Base-by-base conservation (phyloP, 2,888 invertebrate genomes). In the Habrosyne pyritoides region DNA sequence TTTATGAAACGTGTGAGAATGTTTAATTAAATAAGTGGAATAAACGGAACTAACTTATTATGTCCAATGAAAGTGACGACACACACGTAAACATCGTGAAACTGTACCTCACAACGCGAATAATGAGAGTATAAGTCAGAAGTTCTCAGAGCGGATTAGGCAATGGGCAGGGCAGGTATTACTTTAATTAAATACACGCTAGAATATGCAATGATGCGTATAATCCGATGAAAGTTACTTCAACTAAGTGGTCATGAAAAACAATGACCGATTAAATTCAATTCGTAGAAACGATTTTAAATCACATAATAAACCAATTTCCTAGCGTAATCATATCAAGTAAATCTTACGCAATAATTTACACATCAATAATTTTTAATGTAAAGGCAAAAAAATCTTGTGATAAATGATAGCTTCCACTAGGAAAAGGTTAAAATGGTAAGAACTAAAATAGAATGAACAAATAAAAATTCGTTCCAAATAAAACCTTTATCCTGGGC, bases 1-100 rank as follows among this genome's bases (percentile, higher is more conserved):
- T 86, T 81, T 79, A 84, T 79, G 84, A 83, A 89, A 86, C 81
- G 86, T 89, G 91, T 91, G 92, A 86, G 90, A 90, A 89, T 91
- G 86, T 90, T 87, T 91, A 91, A 89, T 89, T 91, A 89, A 87
- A 87, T 91, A 91, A 89, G 73, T 86, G 83, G 84, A 79, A 81
- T 86, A 85, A 87, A 86, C 84, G 84, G 84, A 86, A 83, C 83
- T 80, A 74, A 79, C 72, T 75, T 71, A 73, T 75, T 78, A 70
- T 68, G 69, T 73, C 60, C 67, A 81, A 84, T 75, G 86, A 89
- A 87, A 87, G 87, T 86, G 83, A 83, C 81, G 80, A 81, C 81
- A 80, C 66, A 56, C 59, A 59, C 52, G 64, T 71, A 72, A 73
- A 71, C 71, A 73, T 68, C 68, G 71, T 66, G 64, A 59, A 69